A percentile compares a stretch with the other conserved stretches of the same genome.
Conservation (phyloP, 2,113 vertebrate species). For the Istiophorus platypterus region DNA sequence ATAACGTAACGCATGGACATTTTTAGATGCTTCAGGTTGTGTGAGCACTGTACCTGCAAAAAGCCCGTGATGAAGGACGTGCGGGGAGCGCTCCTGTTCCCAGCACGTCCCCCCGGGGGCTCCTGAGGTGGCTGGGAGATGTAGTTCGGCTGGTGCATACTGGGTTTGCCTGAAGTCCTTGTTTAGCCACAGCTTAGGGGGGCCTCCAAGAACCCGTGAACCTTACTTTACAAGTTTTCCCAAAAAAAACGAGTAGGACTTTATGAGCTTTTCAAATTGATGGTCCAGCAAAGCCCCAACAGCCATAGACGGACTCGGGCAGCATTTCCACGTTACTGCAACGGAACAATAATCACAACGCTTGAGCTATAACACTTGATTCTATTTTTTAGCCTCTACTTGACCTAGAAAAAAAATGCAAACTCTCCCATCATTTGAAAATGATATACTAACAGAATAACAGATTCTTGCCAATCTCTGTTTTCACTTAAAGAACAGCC, state of each 20-base stretch:
- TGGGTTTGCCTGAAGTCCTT: neutral
- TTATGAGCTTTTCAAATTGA: neutral
- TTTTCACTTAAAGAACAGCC: no score
- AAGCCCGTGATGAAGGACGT: neutral
- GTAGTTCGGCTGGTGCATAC: slow-evolving; percentile 12
- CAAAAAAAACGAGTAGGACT: neutral
- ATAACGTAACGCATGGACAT: neutral
- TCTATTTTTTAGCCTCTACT: no score
- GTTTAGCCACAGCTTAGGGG: neutral
- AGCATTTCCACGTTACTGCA: no score
- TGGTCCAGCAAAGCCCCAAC: no score
- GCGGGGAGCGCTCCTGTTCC: neutral
- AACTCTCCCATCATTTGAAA: no score
- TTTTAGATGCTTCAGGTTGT: neutral
- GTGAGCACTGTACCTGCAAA: neutral
- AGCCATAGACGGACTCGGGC: no score
- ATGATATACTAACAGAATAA: no score
- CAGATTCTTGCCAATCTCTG: no score
- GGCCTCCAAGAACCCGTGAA: neutral
- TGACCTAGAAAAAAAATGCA: no score
- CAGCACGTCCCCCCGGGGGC: neutral
- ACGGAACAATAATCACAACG: no score
- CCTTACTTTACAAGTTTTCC: neutral
- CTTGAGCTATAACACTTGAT: no score
- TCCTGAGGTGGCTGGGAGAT: slow-evolving; percentile 20